These are phyloP conservation scores for Felis chaus DNA, from an alignment of 2,113 vertebrate genomes.

Conservation along the genomic window DNA sequence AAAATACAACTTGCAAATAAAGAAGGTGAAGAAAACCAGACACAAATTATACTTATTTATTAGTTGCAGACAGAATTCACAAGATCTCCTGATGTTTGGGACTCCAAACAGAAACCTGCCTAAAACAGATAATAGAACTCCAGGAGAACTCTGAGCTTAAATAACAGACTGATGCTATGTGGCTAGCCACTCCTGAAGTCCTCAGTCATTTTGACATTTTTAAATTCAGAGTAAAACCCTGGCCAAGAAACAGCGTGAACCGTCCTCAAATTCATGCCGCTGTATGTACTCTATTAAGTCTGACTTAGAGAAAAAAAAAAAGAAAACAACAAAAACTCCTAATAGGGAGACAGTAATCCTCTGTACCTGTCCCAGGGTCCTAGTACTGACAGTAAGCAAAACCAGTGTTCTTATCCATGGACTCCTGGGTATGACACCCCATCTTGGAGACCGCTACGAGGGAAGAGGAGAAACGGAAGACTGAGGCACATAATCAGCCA, in stretches of 20 bases:
- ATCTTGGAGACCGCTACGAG: neutral
- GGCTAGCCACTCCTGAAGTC: neutral
- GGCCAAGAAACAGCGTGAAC: neutral
- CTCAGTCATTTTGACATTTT: neutral
- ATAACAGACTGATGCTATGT: neutral
- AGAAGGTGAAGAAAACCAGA: neutral
- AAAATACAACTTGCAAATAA: no score
- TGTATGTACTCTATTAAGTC: neutral
- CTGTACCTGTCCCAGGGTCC: neutral
- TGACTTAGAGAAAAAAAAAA: neutral
- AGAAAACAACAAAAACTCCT: neutral
- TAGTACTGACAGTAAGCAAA: neutral
- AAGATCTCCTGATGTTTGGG: neutral
- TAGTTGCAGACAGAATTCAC: neutral
- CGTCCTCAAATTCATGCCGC: neutral
- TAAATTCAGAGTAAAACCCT: neutral
- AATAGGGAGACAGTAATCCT: neutral
- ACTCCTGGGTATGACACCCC: no score
- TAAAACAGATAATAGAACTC: neutral
- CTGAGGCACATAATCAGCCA: neutral
- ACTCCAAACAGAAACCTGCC: neutral
- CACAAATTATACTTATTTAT: neutral
- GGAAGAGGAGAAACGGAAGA: neutral
- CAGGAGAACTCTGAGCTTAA: neutral
- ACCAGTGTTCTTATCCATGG: neutral